Evolutionary conservation across 2,797 vertebrate genomes (phyloP).

Genomic region (Thamnophis elegans): DNA sequence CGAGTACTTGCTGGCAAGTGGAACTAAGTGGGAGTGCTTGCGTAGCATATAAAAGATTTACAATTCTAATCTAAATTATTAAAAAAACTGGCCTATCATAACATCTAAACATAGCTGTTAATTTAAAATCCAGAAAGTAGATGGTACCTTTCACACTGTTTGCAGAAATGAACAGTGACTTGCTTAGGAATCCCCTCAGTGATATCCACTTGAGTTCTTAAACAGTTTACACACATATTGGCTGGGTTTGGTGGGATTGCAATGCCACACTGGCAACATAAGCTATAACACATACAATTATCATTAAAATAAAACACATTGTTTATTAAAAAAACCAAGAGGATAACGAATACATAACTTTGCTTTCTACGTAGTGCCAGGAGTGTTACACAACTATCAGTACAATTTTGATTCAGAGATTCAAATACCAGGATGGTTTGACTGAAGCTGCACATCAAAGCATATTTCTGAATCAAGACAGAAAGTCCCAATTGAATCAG

Average conservation of each 20-base stretch:
- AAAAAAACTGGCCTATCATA: neutral
- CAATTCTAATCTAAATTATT: neutral
- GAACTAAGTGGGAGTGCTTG: neutral
- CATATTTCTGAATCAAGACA: neutral
- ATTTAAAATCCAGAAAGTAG: neutral
- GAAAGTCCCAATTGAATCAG: neutral
- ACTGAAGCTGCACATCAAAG: neutral
- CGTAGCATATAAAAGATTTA: neutral
- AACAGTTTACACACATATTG: conserved; percentile 94
- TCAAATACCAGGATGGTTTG: neutral
- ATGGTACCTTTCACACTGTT: conserved; percentile 91
- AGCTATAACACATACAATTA: conserved; percentile 66
- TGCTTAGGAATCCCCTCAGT: conserved; percentile 97
- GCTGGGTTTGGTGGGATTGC: conserved; percentile 92
- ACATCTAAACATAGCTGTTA: neutral
- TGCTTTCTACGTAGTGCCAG: neutral
- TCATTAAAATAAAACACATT: neutral
- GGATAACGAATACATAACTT: neutral
- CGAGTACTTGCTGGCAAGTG: neutral
- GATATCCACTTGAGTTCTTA: conserved; percentile 92
- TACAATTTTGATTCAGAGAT: neutral
- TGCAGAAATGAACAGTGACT: conserved; percentile 90
- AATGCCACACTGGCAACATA: conserved; percentile 93
- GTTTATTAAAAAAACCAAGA: neutral
- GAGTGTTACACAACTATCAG: neutral